Base-by-base conservation (phyloP, 64 coral and sea anemone species). In the Actinia tenebrosa region DNA sequence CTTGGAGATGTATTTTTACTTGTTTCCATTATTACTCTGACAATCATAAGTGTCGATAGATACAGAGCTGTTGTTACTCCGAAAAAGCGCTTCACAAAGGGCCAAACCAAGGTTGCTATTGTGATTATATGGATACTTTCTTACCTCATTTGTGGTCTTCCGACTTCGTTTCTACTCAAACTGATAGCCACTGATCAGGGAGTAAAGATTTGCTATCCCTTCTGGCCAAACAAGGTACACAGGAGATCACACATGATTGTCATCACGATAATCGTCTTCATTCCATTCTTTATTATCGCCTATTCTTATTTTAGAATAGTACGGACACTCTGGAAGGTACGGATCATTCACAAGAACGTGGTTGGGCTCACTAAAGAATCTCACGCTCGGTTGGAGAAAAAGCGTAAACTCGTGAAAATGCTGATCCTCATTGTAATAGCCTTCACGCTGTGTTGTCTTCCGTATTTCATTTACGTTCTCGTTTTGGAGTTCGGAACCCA, bases 381-480 rank as follows among this genome's bases (percentile, higher is more conserved):
- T 6, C 82, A 89, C 6, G 89, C 94, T 15, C 85, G 94, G 42
- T 84, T 96, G 22, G 91, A 96, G 20, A 91, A 96, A 78, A 96
- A 96, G 56, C 88, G 91, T 27, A 96, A 96, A 68, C 83, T 96
- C 3, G 94, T 96, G 8, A 96, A 93, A 81, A 96, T 96, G 94
- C 56, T 96, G 56, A 96, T 96, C 25, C 71, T 92, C 0, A 96
- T 96, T 25, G 91, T 96, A 10, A 86, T 96, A 5, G 94, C 92
- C 10, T 96, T 96, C 55, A 89, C 88, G 6, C 71, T 96, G 45
- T 96, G 94, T 47, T 80, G 88, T 3, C 60, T 96, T 66, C 94
- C 94, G 11, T 93, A 93, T 58, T 46, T 96, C 7, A 59, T 80
- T 13, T 93, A 92, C 22, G 80, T 80, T 6, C 64, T 96, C 55